Evolutionary conservation across 2,113 vertebrate species (phyloP), one percentile per base, ranked within the genome.

Genomic region (Trichechus manatus): DNA sequence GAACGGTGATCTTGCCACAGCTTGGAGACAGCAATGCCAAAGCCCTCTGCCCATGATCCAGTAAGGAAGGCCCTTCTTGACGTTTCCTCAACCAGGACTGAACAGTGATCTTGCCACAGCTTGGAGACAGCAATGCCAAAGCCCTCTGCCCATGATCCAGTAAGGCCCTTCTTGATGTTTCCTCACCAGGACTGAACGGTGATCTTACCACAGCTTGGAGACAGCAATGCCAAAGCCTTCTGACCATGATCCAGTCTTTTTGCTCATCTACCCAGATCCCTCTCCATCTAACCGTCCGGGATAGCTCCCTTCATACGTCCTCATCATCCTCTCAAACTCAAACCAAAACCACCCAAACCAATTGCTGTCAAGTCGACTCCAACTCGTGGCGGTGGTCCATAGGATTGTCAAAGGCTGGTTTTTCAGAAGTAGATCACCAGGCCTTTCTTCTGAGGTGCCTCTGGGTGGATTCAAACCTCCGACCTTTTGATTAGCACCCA

Each of bases 1-100:
- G 39, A 39, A 39, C 39, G 39, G 39, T 39, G 39, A 63, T n/a
- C 87, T 97, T 79, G 98, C 25, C n/a, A 22, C 33, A 10, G 31
- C 10, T 6, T 11, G 4, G 17, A 39, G 47, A 23, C 29, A 39
- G 19, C 4, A 50, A 23, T n/a, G 8, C 33, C 31, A 31, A 64
- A 25, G 9, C 9, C 27, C 64, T 20, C 13, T n/a, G 25, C 47
- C 82, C 47, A 15, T 5, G 14, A 36, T n/a, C 33, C 53, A 31
- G 44, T 36, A n/a, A n/a, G n/a, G n/a, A 66, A 72, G 93, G 39
- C 39, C 39, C 39, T 39, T 39, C 39, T 39, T 39, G 39, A 39
- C 3, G 39, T 39, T 39, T 39, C 39, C 39, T 39, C 39, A 3
- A 39, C 39, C 39, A 39, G 39, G 39, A 39, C 39, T 39, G 39